These are phyloP conservation scores for Drosophila hamatofila DNA, from an alignment of 2,888 invertebrate genomes.

Conservation along the genomic window DNA sequence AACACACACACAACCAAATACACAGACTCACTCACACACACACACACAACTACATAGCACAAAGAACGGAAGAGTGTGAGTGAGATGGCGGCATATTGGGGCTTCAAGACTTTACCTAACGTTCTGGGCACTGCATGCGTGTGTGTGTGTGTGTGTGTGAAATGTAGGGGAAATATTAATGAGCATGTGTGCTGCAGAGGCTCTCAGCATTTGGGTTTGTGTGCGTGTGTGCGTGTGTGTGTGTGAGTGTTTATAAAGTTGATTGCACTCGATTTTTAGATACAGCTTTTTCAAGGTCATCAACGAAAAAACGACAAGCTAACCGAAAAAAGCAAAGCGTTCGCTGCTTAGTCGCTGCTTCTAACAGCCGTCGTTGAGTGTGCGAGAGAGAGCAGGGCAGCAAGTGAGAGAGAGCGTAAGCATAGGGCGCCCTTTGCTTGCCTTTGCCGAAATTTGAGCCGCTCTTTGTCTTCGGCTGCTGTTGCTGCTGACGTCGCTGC, in stretches of 20 bases:
- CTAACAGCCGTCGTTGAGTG: conserved; percentile 34
- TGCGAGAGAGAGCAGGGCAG: neutral
- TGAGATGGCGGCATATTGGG: conserved; percentile 39
- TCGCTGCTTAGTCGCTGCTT: conserved; percentile 57
- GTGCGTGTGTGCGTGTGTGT: conserved; percentile 31
- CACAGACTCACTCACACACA: neutral
- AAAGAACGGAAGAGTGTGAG: conserved; percentile 24
- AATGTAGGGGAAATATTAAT: conserved; percentile 73
- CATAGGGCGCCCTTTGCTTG: conserved; percentile 38
- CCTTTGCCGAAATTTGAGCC: conserved; percentile 43
- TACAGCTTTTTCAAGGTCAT: conserved; percentile 85
- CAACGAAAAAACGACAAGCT: conserved; percentile 76
- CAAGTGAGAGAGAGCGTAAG: neutral
- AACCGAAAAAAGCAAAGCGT: conserved; percentile 63
- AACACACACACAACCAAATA: conserved; percentile 31
- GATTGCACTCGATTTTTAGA: conserved; percentile 85
- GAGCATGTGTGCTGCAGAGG: conserved; percentile 49
- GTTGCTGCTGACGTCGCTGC: neutral
- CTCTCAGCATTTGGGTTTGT: conserved; percentile 38
- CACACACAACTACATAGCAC: conserved; percentile 36
- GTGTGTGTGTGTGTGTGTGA: conserved; percentile 40
- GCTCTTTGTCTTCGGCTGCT: conserved; percentile 38
- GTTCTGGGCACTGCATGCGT: conserved; percentile 42
- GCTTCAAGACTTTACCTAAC: conserved; percentile 75
- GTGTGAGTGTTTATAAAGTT: conserved; percentile 80